phyloP scores from a whole-genome alignment of 2,797 vertebrate species.

The Neosalanx taihuensis region DNA sequence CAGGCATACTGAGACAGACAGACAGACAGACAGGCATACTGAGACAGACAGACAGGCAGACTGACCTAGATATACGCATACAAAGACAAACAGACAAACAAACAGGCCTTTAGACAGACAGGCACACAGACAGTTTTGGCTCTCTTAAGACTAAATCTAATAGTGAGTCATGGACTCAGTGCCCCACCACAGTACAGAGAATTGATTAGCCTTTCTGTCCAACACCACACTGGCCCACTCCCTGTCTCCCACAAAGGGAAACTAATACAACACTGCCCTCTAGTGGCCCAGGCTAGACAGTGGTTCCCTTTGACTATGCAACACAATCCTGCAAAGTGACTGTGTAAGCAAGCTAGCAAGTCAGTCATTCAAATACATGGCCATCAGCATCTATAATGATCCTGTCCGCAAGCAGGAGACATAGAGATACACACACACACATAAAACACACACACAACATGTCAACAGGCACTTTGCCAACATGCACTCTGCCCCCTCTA shows the following conservation, averaged over 20 bases:
- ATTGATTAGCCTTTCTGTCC: not conserved
- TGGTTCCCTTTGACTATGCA: too few species aligned
- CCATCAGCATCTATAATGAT: not conserved
- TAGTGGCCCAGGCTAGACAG: not conserved
- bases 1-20: not conserved
- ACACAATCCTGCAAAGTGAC: not conserved
- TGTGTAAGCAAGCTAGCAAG: not conserved
- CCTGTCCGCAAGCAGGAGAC: not conserved
- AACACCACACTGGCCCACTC: not conserved
- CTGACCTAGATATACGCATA: too few species aligned
- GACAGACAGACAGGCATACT: not conserved
- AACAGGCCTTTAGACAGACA: too few species aligned
- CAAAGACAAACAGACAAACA: too few species aligned
- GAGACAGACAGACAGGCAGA: not conserved
- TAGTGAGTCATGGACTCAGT: not conserved
- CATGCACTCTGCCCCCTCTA: too few species aligned
- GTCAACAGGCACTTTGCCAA: too few species aligned
- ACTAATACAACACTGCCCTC: constrained; percentile 3
- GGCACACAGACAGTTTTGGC: not conserved
- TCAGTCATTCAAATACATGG: not conserved
- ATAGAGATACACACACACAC: not conserved
- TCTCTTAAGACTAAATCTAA: not conserved
- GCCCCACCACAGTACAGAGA: not conserved
- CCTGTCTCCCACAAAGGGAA: not conserved
- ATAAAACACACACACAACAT: too few species aligned